Evolutionary conservation across 1,140 invertebrate species (phyloP), one percentile per base, ranked within the genome.

Genomic region (Chironomus striatipennis): DNA sequence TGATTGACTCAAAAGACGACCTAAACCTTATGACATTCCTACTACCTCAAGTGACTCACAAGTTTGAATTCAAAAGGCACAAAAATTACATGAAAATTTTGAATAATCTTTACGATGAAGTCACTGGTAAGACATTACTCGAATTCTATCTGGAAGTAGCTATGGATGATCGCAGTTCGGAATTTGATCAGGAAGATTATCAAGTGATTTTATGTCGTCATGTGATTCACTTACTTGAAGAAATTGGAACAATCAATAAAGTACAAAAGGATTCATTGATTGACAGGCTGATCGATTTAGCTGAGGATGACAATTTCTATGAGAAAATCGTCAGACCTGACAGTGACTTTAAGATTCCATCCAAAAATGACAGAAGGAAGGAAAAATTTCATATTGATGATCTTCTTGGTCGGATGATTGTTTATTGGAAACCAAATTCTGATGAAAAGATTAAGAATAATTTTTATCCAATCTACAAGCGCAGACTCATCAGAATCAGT

Each of bases 311-410:
- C 12, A 57, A 57, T 57, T 57, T 57, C n/a, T 57, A 57, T 57
- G 47, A 57, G 4, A 57, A 57, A 57, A 57, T 57, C 15, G 47
- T 57, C 5, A 12, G 47, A 15, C 12, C 9, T 5, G n/a, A 57
- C 12, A 57, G 47, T 57, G 47, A 57, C 4, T 57, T 57, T 57
- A 57, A 57, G 15, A 57, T 57, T 57, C 47, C 12, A n/a, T 57
- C 47, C 9, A 57, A 57, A 57, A 12, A n/a, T 57, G 47, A 57
- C 4, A 12, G 47, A 15, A 12, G n/a, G 5, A 57, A 57, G n/a
- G 47, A 57, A 57, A 57, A 57, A 57, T 57, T 57, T 15, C 47
- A 57, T 15, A 57, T 57, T 57, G 47, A 57, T 57, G 47, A 57
- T 15, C n/a, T 57, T 1, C 47, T 57, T 15, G 47, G 47, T 57